Evolutionary conservation across 2,797 vertebrate species (phyloP).

Genomic region (Hylomyscus alleni): DNA sequence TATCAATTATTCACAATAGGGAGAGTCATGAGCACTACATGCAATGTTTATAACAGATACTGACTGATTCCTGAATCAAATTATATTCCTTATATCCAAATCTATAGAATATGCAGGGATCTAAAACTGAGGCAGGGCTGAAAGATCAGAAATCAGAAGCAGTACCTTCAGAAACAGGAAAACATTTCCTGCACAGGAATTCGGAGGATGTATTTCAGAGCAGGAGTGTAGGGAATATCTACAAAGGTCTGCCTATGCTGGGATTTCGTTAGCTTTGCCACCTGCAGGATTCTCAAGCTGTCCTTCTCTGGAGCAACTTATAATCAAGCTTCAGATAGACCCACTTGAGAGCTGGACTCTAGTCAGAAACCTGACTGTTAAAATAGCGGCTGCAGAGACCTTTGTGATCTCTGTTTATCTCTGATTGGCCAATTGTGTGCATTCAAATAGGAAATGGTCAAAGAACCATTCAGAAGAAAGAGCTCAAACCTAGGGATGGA

Average conservation of each 20-base stretch:
- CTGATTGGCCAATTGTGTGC: neutral
- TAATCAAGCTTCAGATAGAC: neutral
- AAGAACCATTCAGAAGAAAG: neutral
- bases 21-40: no score
- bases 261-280: neutral
- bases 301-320: neutral
- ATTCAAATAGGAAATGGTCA: neutral
- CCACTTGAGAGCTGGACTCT: neutral
- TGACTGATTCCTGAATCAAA: neutral
- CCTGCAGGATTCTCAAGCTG: neutral
- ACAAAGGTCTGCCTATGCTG: neutral
- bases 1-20: no score
- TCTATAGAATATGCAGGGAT: neutral
- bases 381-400: neutral
- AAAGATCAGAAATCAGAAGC: neutral
- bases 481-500: neutral
- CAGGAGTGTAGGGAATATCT: neutral
- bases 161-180: neutral
- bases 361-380: neutral
- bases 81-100: no score
- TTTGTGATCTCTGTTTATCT: neutral
- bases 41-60: neutral
- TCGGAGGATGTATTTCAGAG: neutral
- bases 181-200: neutral
- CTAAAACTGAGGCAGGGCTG: neutral